Percentiles rank a stretch among this genome's conserved stretches.
These are phyloP conservation scores for Xyliphius kryptos DNA, from an alignment of 2,113 vertebrate species.

Conservation along the genomic window DNA sequence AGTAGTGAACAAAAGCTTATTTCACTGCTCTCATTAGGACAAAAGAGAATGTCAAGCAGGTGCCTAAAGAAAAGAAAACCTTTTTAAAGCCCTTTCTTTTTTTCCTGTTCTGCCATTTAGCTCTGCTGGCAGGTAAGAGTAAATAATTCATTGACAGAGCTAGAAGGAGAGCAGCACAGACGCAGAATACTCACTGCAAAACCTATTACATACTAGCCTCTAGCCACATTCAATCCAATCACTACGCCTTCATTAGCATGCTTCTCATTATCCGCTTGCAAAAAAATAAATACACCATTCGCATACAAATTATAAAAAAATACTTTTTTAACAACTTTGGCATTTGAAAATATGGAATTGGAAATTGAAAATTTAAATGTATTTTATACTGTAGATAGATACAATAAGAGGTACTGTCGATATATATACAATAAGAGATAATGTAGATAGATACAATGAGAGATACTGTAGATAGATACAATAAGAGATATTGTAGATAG, in stretches of 20 bases:
- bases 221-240: slow-evolving; percentile 30
- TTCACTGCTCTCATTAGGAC: slow-evolving; percentile 21
- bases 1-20: too few species aligned
- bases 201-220: slow-evolving; percentile 34
- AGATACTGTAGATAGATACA: too few species aligned
- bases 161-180: slow-evolving; percentile 29
- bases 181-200: slow-evolving; percentile 30
- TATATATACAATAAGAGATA: too few species aligned
- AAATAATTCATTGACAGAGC: slow-evolving; percentile 43
- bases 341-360: too few species aligned
- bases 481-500: too few species aligned
- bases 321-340: too few species aligned
- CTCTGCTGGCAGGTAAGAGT: slow-evolving; percentile 32
- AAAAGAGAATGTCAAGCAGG: slow-evolving; percentile 13
- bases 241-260: slow-evolving; percentile 30
- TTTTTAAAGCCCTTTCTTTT: slow-evolving; percentile 22
- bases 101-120: slow-evolving; percentile 27
- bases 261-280: slow-evolving; percentile 27
- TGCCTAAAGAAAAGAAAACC: slow-evolving; percentile 24
- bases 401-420: too few species aligned
- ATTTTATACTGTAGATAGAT: too few species aligned
- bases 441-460: too few species aligned
- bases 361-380: too few species aligned
- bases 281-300: slow-evolving; percentile 12
- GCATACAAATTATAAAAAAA: background rate